Evolutionary conservation across 2,797 vertebrate species (phyloP), one percentile per base, ranked within the genome.

Genomic region (Lagorchestes hirsutus): DNA sequence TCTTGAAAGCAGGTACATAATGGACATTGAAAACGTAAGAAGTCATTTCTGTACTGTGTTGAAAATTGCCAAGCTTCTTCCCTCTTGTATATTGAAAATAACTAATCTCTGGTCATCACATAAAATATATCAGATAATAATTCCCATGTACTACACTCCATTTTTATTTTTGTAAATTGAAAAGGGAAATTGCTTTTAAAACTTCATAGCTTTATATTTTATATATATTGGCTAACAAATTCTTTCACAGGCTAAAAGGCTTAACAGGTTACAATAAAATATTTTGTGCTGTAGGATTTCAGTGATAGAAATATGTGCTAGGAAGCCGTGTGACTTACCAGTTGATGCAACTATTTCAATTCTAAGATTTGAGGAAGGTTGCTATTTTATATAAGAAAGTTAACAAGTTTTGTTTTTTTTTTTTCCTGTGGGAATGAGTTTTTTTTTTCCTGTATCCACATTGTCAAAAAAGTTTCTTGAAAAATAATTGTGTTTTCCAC

Each of bases 131-230:
- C 16, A 74, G 18, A 74, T 18, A 40, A 74, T 58, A 82, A 97
- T 93, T 31, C 0, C 59, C 93, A 96, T 93, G 18, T 1, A 16
- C 28, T 24, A 46, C 3, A 40, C 6, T 82, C n/a, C 22, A 6
- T 67, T 94, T 52, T 96, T 93, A 92, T 96, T 96, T 97, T 96
- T 46, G 56, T 91, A 91, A 59, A 90, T 54, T 95, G 94, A 91
- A 94, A 57, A 94, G 93, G 96, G 92, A 96, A 82, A 46, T 82
- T 82, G 67, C n/a, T 82, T 82, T 82, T 9, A 95, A 96, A 96
- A 93, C 18, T 90, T 4, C 22, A 34, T 18, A 57, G 55, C 54
- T 59, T 55, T 90, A 56, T 16, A 92, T n/a, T 62, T 93, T 2
- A 93, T 4, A 95, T 54, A 50, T 40, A 92, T 34, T 93, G 95